Evolutionary conservation across 2,888 invertebrate species (phyloP), one percentile per base, ranked within the genome.

Genomic region (Chouioia cunea): DNA sequence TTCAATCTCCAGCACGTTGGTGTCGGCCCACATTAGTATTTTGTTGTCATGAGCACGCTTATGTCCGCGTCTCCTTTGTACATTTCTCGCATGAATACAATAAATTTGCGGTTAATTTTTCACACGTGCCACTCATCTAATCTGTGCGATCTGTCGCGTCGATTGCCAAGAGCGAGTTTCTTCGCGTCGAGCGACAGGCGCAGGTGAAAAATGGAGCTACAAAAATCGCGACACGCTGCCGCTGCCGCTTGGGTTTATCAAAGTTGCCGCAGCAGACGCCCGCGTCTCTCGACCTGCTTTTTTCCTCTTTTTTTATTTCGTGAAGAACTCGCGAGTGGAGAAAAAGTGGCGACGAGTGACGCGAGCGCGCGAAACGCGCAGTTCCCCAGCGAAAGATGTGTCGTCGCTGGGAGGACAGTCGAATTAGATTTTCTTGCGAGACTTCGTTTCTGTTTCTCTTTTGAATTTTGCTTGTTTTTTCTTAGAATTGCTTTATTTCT

Each of bases 121-220:
- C 43, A 48, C 60, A 56, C 27, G 8, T 44, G 58, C 52, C 48
- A 22, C 46, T 36, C 48, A 59, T 53, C 58, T 64, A 69, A 63
- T 69, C 63, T 44, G n/a, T n/a, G 46, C 43, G 47, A 70, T 53
- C 63, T 52, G 64, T 57, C 59, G n/a, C n/a, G 59, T 65, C 54
- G 54, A 70, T 65, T 70, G 54, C 43, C 16, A 2, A 27, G 10
- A 36, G 3, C 10, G 6, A 14, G 20, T 57, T 69, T 69, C 48
- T 52, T 58, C 22, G 36, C 4, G 1, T 54, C 15, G 14, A 6
- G 23, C 8, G 4, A 2, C 23, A 4, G 16, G 16, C 3, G 18
- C 3, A 18, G 15, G 43, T 20, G 27, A 50, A 48, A 48, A 60
- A 36, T 22, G 16, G 47, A 12, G 36, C 36, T 36, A 36, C 36